phyloP scores from a whole-genome alignment of 30 jellyfish, hydroid and myxozoan species.

The Aurelia sp. region DNA sequence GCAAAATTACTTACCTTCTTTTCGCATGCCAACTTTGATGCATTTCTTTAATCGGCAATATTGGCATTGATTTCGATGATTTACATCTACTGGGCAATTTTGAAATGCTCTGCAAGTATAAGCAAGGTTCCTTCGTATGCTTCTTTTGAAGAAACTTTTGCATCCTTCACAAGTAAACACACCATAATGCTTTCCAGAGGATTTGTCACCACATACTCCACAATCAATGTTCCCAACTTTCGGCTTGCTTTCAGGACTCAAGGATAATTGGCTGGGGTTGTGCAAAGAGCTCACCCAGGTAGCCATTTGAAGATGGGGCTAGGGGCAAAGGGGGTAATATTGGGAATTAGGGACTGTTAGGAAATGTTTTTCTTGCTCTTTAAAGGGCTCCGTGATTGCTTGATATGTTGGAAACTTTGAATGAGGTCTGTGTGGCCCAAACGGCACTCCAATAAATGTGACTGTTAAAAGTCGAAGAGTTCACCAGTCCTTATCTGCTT shows the following conservation, averaged over 20 bases:
- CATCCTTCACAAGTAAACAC: slow-evolving; percentile 98
- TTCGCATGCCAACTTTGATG: slow-evolving; percentile 96
- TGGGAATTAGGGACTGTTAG: neutral
- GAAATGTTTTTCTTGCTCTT: neutral
- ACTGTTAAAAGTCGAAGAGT: neutral
- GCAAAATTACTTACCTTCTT: slow-evolving; percentile 79
- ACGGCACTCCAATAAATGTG: neutral
- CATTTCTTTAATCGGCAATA: slow-evolving; percentile 93
- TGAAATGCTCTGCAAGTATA: slow-evolving; percentile 95
- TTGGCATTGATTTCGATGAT: slow-evolving; percentile 96
- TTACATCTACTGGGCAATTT: slow-evolving; percentile 91
- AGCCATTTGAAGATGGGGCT: slow-evolving; percentile 36
- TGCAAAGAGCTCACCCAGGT: slow-evolving; percentile 67
- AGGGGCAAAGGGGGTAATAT: neutral
- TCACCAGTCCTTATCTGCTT: too few species aligned
- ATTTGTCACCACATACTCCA: slow-evolving; percentile 95
- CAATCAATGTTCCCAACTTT: slow-evolving; percentile 81
- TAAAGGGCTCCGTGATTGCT: slow-evolving; percentile 51
- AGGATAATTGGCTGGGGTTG: slow-evolving; percentile 53
- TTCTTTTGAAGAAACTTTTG: slow-evolving; percentile 94
- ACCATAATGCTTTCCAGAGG: slow-evolving; percentile 98
- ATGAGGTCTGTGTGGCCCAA: neutral
- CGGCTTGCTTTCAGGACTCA: slow-evolving; percentile 79
- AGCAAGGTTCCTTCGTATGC: slow-evolving; percentile 89
- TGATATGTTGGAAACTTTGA: neutral